Percentiles rank a stretch among this genome's conserved stretches.
Evolutionary conservation across 2,797 vertebrate genomes (phyloP).

Genomic region (Manis pentadactyla): DNA sequence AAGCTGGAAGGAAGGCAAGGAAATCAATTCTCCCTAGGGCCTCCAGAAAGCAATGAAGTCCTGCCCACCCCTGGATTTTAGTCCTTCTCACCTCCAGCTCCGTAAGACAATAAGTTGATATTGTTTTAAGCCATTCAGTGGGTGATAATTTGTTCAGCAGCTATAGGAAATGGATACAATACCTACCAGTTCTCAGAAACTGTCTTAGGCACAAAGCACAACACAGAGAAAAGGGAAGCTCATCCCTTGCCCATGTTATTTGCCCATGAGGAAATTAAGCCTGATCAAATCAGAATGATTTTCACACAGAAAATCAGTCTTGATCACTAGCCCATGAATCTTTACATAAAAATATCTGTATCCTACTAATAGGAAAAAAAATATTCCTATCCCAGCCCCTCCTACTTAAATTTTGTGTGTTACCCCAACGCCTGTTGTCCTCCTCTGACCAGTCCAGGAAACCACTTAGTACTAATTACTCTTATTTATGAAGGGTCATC

Average conservation of each 20-base stretch:
- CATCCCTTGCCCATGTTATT: neutral
- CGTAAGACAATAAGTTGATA: neutral
- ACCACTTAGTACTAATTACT: neutral
- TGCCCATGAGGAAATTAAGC: neutral
- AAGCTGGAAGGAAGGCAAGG: neutral
- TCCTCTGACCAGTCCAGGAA: neutral
- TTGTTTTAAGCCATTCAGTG: neutral
- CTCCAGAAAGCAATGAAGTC: neutral
- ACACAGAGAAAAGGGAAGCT: neutral
- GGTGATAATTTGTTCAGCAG: neutral
- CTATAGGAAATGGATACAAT: neutral
- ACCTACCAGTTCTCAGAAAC: neutral
- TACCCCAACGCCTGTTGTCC: neutral
- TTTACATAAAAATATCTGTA: neutral
- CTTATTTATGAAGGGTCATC: neutral
- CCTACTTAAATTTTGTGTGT: neutral
- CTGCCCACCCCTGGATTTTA: neutral
- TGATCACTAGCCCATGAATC: neutral
- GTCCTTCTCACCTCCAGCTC: neutral
- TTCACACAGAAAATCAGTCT: neutral
- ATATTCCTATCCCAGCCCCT: neutral
- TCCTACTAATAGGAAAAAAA: neutral
- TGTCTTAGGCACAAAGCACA: neutral
- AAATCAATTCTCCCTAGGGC: neutral
- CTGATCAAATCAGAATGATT: slow-evolving; percentile 23